Evolutionary conservation across 2,113 vertebrate genomes (phyloP).

Genomic region (Muntiacus reevesi): DNA sequence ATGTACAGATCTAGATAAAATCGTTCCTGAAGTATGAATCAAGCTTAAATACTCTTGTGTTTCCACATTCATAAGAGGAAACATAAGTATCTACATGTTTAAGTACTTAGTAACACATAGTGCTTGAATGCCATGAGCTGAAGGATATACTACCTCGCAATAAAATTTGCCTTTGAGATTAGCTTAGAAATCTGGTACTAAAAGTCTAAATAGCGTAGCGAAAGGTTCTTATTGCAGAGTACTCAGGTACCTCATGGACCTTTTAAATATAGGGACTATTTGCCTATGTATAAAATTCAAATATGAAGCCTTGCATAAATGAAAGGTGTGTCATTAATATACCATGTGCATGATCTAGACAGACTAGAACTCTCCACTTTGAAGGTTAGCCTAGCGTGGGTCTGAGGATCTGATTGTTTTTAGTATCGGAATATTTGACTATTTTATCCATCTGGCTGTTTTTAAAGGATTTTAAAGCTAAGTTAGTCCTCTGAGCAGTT

Average conservation of each 20-base stretch:
- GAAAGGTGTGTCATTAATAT: neutral
- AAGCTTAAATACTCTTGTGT: neutral
- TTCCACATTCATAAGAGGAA: neutral
- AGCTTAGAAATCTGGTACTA: neutral
- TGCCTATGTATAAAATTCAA: neutral
- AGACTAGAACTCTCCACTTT: neutral
- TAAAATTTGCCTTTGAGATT: neutral
- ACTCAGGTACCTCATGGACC: neutral
- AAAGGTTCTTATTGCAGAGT: neutral
- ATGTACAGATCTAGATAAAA: constrained; percentile 73
- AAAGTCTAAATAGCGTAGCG: neutral
- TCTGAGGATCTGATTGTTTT: neutral
- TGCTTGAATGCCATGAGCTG: neutral
- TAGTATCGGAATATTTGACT: neutral
- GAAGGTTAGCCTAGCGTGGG: neutral
- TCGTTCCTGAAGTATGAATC: neutral
- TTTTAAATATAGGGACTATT: neutral
- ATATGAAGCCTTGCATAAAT: neutral
- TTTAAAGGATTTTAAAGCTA: constrained; percentile 12
- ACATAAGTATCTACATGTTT: neutral
- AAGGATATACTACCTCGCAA: neutral
- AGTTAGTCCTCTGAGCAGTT: neutral
- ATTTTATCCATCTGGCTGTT: neutral
- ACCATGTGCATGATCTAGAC: neutral
- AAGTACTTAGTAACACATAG: neutral